Percentiles rank a stretch among this genome's conserved stretches.
Evolutionary conservation across 2,113 vertebrate species (phyloP).

Genomic region (Ancistrus triradiatus): DNA sequence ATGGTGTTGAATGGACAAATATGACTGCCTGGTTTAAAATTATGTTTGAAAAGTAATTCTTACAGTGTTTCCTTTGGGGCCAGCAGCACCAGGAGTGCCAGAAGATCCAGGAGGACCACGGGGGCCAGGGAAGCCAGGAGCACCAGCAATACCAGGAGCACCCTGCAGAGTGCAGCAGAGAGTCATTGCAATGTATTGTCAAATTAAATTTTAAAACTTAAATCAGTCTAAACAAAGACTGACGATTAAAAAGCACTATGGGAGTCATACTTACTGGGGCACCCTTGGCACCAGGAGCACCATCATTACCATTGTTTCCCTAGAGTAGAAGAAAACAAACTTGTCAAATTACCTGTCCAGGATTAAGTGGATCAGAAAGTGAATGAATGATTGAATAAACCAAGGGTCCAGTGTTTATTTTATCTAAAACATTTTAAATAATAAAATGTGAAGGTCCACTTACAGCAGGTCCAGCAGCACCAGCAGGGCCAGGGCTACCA

Average conservation of each 20-base stretch:
- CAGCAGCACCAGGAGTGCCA: slow-evolving; percentile 82
- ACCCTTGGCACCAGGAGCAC: slow-evolving; percentile 88
- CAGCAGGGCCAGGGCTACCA: slow-evolving; percentile 90
- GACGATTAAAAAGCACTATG: neutral
- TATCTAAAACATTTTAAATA: neutral
- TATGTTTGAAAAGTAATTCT: slow-evolving; percentile 60
- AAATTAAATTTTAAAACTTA: neutral
- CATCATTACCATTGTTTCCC: slow-evolving; percentile 92
- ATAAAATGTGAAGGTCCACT: slow-evolving; percentile 59
- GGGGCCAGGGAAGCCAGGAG: slow-evolving; percentile 95
- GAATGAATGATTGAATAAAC: neutral
- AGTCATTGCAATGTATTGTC: slow-evolving; percentile 11
- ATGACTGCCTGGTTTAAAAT: neutral
- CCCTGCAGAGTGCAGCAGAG: slow-evolving; percentile 75
- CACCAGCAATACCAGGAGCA: slow-evolving; percentile 89
- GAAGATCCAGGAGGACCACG: slow-evolving; percentile 89
- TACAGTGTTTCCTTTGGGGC: slow-evolving; percentile 94
- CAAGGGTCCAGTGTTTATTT: too few relatives aligned
- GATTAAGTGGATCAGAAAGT: neutral
- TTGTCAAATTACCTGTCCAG: too few relatives aligned
- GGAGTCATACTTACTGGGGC: slow-evolving; percentile 74
- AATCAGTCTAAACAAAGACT: neutral
- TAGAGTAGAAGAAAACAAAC: slow-evolving; percentile 53
- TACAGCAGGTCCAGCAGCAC: slow-evolving; percentile 84
- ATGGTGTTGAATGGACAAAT: neutral